Percentiles rank a stretch among this genome's conserved stretches.
Conservation (phyloP, 35 echinoderm and acorn worm species). For the Antedon bifida region DNA sequence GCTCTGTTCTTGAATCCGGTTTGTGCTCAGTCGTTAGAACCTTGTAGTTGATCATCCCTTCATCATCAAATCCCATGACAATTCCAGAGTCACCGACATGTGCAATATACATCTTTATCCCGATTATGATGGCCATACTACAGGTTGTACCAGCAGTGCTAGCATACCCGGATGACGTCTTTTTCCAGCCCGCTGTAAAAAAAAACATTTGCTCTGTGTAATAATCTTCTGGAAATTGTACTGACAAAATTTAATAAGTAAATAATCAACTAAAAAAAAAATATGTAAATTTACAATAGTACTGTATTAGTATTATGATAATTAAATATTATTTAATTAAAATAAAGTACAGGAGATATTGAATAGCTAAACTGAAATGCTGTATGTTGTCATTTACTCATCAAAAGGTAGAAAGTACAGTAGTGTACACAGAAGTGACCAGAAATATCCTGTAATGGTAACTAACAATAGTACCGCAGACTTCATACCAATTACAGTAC, state of each 20-base stretch:
- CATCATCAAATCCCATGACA: conserved; percentile 31
- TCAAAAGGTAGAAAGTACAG: no score
- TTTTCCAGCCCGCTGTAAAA: conserved; percentile 46
- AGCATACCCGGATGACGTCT: conserved; percentile 58
- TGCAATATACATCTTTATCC: conserved; percentile 70
- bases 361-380: no score
- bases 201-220: conserved; percentile 18
- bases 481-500: no score
- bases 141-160: conserved; percentile 89
- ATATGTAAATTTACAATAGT: no score
- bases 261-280: no score
- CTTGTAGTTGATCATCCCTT: conserved; percentile 28
- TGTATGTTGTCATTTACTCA: no score
- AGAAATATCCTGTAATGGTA: no score
- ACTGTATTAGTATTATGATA: no score
- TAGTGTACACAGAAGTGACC: no score
- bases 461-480: no score
- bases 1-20: conserved; percentile 40
- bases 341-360: no score
- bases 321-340: no score
- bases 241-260: neutral
- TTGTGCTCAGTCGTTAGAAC: conserved; percentile 82
- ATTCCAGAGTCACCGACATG: conserved; percentile 88
- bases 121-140: conserved; percentile 76
- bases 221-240: neutral